Evolutionary conservation across 2,888 invertebrate genomes (phyloP).

Genomic region (Sphaerophoria rueppellii): DNA sequence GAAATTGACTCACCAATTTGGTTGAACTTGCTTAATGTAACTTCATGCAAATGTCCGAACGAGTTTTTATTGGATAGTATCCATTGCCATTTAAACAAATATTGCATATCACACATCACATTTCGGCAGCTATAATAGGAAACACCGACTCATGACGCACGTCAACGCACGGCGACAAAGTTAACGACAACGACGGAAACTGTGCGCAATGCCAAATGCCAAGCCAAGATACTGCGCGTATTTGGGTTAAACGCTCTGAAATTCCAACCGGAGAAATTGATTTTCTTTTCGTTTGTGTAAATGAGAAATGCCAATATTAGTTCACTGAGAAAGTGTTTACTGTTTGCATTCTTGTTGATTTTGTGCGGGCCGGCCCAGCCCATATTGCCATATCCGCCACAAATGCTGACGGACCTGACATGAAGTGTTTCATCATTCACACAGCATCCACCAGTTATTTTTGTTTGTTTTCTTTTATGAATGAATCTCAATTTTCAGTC

Average conservation of each 20-base stretch:
- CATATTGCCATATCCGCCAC: conserved; percentile 21
- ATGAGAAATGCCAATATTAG: conserved; percentile 81
- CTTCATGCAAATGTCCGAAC: no score
- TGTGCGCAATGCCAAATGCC: background rate
- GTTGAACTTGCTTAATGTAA: no score
- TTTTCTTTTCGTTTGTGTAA: conserved; percentile 82
- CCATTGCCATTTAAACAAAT: no score
- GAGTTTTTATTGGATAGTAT: no score
- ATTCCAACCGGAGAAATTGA: conserved; percentile 81
- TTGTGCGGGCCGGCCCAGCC: conserved; percentile 11
- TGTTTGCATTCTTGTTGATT: background rate
- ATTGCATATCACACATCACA: no score
- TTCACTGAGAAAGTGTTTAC: conserved; percentile 64
- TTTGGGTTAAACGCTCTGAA: conserved; percentile 79
- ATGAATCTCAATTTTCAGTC: background rate
- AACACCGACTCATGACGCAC: background rate
- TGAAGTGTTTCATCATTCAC: conserved; percentile 20
- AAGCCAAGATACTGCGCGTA: conserved; percentile 54
- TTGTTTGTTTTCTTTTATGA: conserved; percentile 1
- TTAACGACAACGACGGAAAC: background rate
- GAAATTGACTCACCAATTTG: no score
- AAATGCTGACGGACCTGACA: conserved; percentile 24
- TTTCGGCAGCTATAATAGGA: background rate
- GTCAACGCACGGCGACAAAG: background rate
- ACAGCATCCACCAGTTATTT: background rate